Base-by-base conservation (phyloP, 2,888 invertebrate genomes). In the Sphecodes monilicornis region DNA sequence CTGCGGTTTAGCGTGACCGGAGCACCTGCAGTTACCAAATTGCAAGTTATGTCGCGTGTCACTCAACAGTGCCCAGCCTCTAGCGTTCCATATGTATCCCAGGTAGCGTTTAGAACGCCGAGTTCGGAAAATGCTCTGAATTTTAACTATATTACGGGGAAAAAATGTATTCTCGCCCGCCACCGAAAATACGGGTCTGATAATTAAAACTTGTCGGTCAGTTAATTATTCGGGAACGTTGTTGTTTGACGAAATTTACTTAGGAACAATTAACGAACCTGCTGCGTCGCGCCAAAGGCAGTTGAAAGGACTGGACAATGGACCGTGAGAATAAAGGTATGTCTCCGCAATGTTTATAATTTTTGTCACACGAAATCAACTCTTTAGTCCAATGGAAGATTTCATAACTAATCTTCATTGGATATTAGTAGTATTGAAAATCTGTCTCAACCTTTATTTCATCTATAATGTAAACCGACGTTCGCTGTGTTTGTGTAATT, bases 1-100 rank as follows among this genome's bases (percentile, higher is more conserved):
- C 93, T 93, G 93, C 90, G 93, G 93, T 93, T 93, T 92, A 92
- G 90, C 92, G 91, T 93, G 93, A 92, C 92, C 92, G 92, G 90
- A 91, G 90, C 92, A 92, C 93, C 93, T 92, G 93, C 90, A 92
- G 93, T 92, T 92, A 91, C 92, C 91, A 92, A 93, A 93, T 92
- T 91, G 92, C 93, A 92, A 93, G 92, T 93, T 93, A 93, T 92
- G 92, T 91, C 90, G 90, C 88, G 91, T 92, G 93, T 93, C 93
- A 92, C 90, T 92, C 92, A 91, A 91, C 89, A 84, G 86, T 54
- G 76, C 76, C 68, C 72, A 80, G 81, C 74, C 76, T 75, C 78
- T 80, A 84, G 77, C 80, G 84, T 79, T 74, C 54, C 78, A 68
- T 75, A 60, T 68, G 75, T 85, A 74, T n/a, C 18, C 66, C 66